Percentiles rank a stretch among this genome's conserved stretches.
phyloP scores from a whole-genome alignment of 2,113 vertebrate species.

The Etia nguti region DNA sequence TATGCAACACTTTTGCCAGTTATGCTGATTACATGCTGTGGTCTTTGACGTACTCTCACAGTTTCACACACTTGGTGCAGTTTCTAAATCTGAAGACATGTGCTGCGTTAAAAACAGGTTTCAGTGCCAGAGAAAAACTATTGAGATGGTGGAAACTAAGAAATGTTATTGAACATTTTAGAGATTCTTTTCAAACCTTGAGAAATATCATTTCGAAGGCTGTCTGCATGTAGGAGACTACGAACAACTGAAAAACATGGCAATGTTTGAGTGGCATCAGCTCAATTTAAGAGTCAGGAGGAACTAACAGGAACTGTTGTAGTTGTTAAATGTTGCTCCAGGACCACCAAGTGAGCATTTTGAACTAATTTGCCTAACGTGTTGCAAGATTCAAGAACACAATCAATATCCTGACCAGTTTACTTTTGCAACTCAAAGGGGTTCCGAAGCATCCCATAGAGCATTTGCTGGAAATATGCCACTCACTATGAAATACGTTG shows the following conservation, averaged over 20 bases:
- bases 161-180: not conserved
- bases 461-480: not conserved
- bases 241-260: not conserved
- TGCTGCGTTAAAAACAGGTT: not conserved
- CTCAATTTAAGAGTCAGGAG: not conserved
- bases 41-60: not conserved
- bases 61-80: not conserved
- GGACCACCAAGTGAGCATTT: not conserved
- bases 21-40: conserved; percentile 10
- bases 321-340: not conserved
- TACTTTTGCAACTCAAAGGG: not conserved
- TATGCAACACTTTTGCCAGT: conserved; percentile 7
- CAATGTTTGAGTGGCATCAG: not conserved
- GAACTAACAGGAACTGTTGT: not conserved
- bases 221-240: not conserved
- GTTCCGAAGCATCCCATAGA: not conserved
- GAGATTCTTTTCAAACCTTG: not conserved
- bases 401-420: not conserved
- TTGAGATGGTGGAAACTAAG: not conserved
- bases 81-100: not conserved
- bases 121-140: not conserved
- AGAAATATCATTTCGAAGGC: not conserved
- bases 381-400: not conserved
- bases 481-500: not conserved
- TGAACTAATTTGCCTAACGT: not conserved